Conservation (phyloP, 2,888 invertebrate species). For the Drosophila putrida region DNA sequence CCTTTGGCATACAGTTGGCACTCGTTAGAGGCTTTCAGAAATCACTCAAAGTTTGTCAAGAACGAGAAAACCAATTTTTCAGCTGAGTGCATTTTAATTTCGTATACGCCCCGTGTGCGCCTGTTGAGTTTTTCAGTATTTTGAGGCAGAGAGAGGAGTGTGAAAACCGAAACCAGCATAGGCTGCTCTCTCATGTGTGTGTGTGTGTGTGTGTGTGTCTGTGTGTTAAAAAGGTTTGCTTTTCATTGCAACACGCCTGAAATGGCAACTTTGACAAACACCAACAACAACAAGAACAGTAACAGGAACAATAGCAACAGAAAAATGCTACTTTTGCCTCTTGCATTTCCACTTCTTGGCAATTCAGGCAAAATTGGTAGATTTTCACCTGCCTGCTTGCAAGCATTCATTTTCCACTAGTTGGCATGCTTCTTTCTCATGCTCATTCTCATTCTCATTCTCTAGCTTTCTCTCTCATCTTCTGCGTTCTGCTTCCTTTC, state of each 20-base stretch:
- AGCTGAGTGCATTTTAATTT: slow-evolving; percentile 85
- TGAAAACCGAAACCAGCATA: slow-evolving; percentile 33
- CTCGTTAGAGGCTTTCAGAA: slow-evolving; percentile 75
- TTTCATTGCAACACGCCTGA: slow-evolving; percentile 79
- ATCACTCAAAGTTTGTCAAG: slow-evolving; percentile 77
- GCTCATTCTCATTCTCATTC: slow-evolving; percentile 27
- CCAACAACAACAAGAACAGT: slow-evolving; percentile 56
- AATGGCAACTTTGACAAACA: slow-evolving; percentile 82
- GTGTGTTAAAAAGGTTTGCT: slow-evolving; percentile 71
- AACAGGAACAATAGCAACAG: slow-evolving; percentile 46
- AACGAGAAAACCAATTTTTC: slow-evolving; percentile 85
- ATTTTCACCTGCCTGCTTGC: not conserved
- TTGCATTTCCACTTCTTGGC: slow-evolving; percentile 28
- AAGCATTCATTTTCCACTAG: slow-evolving; percentile 6
- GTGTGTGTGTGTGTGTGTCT: slow-evolving; percentile 26
- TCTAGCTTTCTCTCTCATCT: not conserved
- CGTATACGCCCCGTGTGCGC: slow-evolving; percentile 70
- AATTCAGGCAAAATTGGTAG: slow-evolving; percentile 57
- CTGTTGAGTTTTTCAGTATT: slow-evolving; percentile 55
- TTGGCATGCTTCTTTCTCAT: slow-evolving; percentile 36
- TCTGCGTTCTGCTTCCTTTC: slow-evolving; percentile 20
- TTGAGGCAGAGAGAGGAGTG: slow-evolving; percentile 19
- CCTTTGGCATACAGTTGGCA: slow-evolving; percentile 21
- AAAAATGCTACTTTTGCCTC: slow-evolving; percentile 37
- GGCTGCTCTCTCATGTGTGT: slow-evolving; percentile 16